Evolutionary conservation across 2,888 invertebrate genomes (phyloP), one percentile per base, ranked within the genome.

Genomic region (Chrysolina oricalcia): DNA sequence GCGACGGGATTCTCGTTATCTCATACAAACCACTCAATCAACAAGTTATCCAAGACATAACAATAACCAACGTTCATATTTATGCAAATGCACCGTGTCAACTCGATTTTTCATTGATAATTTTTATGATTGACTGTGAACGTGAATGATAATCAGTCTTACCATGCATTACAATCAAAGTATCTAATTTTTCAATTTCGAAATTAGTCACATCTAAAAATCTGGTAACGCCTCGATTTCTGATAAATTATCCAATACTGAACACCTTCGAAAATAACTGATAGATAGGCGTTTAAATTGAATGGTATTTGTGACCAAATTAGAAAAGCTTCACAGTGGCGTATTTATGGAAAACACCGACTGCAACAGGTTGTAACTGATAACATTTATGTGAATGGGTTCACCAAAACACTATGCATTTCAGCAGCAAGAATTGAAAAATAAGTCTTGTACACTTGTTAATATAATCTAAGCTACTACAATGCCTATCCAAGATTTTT

Each of bases 221-320:
- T 53, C 19, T 21, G 53, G 46, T 46, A 66, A 77, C 72, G 72
- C 69, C 62, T 73, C 71, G 64, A 41, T 68, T 67, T 66, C 69
- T 53, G 59, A 74, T 77, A 72, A 72, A 77, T 77, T 74, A 77
- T 72, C 66, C 69, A 66, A 74, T 64, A 77, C 72, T 67, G 74
- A 72, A 41, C 71, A 63, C 74, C 46, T 66, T 74, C 59, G 76
- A 74, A 72, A 69, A 77, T 69, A 70, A 74, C 69, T 77, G 72
- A 72, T 69, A 74, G 72, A 66, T 40, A 70, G 76, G 72, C 74
- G 72, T 67, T 64, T 62, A 70, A 74, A 70, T 74, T 67, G 67
- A 74, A 74, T 74, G 64, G n/a, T n/a, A 59, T 21, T 59, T 35
- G 15, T n/a, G 23, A 27, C 11, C 59, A 59, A n/a, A 35, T 59